Base-by-base conservation (phyloP, 2,888 invertebrate species). In the Drosophila mettleri region DNA sequence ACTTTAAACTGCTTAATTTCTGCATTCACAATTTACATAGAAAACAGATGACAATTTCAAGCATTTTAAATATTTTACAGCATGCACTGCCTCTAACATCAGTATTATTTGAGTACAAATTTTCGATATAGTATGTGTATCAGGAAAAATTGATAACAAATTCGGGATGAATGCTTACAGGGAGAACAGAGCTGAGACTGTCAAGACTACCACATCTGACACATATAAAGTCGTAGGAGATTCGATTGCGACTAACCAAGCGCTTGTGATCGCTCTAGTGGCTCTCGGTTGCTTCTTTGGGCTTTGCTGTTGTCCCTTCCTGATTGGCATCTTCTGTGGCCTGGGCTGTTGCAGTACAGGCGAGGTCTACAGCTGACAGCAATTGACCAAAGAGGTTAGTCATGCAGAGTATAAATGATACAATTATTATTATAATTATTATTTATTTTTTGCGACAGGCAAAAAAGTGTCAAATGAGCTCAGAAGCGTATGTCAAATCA, bases 1-100 rank as follows among this genome's bases (percentile, higher is more conserved):
- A 64, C 67, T 62, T 63, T 70, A 60, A 73, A 74, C 67, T 66
- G 46, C 73, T 69, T 69, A 62, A 67, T 76, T 73, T 69, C 12
- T 10, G n/a, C 22, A 53, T 36, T 48, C 45, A 49, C 12, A 27
- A 58, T 46, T 48, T 16, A 45, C 22, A 20, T 4, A 9, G 22
- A 12, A 12, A 22, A 31, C 48, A 16, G 14, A 24, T 24, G 22
- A 8, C 8, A 41, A 14, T 8, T 22, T 14, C 14, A 20, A 20
- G 18, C 18, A 18, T 10, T 34, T 2, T n/a, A 36, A 3, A 36
- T 36, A 16, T 36, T 10, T 36, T 5, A 18, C 5, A 68, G 59
- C 51, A 27, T 33, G 69, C 69, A 18, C 0, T 38, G 41, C 3
- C 9, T 33, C 36, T 9, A 27, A 16, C 5, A 27, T 45, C 27